These are phyloP conservation scores for Oreohelix idahoensis DNA, from an alignment of 1,140 invertebrate species.

Conservation along the genomic window DNA sequence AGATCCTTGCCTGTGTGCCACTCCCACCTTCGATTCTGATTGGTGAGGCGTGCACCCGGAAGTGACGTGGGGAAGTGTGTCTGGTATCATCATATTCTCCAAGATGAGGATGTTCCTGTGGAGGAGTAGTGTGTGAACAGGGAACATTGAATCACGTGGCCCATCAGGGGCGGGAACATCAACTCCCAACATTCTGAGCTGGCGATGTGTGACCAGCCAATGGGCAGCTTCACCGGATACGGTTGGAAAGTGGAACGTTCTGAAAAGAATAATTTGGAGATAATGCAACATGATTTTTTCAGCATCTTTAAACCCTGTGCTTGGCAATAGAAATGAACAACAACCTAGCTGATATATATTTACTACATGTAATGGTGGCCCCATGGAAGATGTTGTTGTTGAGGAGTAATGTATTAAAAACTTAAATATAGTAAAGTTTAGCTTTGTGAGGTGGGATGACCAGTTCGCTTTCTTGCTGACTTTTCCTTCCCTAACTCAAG, in stretches of 20 bases:
- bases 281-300: too few species aligned
- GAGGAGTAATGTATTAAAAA: too few species aligned
- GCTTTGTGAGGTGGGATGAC: too few species aligned
- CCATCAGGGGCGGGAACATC: constrained; percentile 22
- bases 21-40: constrained; percentile 19
- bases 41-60: constrained; percentile 31
- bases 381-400: too few species aligned
- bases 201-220: neutral
- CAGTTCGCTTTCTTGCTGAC: too few species aligned
- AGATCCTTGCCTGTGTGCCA: constrained; percentile 13
- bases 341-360: too few species aligned
- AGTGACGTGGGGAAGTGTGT: constrained; percentile 22
- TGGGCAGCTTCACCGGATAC: constrained; percentile 8
- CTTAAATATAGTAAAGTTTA: too few species aligned
- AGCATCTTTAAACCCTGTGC: too few species aligned
- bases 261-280: too few species aligned
- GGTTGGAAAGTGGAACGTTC: constrained; percentile 13
- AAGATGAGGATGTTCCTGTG: constrained; percentile 24
- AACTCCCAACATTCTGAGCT: constrained; percentile 4
- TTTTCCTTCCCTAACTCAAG: too few species aligned
- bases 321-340: too few species aligned
- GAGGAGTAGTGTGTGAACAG: constrained; percentile 9
- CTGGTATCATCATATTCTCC: constrained; percentile 27
- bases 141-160: neutral
- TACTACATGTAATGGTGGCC: too few species aligned